These are phyloP conservation scores for Peromyscus californicus DNA, from an alignment of 2,113 vertebrate species.

Conservation along the genomic window DNA sequence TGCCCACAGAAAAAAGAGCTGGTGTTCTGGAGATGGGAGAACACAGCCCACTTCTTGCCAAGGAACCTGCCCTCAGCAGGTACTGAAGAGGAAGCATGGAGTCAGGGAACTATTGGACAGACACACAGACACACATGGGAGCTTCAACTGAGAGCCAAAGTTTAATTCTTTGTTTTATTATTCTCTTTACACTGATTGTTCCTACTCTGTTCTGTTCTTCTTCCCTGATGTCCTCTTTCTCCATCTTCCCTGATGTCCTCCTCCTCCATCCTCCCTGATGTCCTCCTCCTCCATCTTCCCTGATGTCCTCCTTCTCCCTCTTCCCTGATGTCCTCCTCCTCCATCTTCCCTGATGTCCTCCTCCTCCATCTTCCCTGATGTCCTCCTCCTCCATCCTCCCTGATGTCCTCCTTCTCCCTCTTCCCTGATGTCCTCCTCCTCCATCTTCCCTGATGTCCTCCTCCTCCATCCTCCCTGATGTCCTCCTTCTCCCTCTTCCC, in stretches of 20 bases:
- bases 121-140: not conserved
- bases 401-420: no score
- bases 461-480: no score
- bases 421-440: not conserved
- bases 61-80: not conserved
- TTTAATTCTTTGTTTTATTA: not conserved
- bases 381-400: no score
- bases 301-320: no score
- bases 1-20: not conserved
- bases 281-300: no score
- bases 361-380: not conserved
- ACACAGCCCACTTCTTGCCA: not conserved
- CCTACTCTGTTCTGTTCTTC: not conserved
- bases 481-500: not conserved
- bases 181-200: not conserved
- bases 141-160: not conserved
- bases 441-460: not conserved
- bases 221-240: not conserved
- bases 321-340: no score
- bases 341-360: no score
- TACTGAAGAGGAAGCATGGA: not conserved
- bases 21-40: not conserved
- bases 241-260: not conserved
- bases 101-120: not conserved
- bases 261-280: no score